Base-by-base conservation (phyloP, 64 coral and sea anemone genomes). In the Actinia equina region DNA sequence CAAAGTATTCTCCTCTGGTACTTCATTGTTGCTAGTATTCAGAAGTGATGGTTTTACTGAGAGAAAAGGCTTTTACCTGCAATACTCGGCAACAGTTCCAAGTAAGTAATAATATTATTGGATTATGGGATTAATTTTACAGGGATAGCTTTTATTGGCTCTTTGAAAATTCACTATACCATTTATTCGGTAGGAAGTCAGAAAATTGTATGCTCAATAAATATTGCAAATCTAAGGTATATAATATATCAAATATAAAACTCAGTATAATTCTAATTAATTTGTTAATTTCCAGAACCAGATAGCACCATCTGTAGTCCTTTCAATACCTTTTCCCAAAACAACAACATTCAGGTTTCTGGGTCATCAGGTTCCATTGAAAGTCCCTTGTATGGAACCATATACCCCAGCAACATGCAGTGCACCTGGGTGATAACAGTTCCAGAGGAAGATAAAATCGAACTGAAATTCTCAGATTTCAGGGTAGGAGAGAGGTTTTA, bases 391-490 rank as follows among this genome's bases (percentile, higher is more conserved):
- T 86, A 93, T 44, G 82, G 82, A 37, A 25, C 71, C 11, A 23
- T 44, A 43, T 93, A 93, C 74, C 92, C 92, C 7, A 65, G 30
- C 74, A 93, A 89, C 83, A 93, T 93, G 71, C 30, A 89, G 17
- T 93, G 92, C 71, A 93, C 87, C 10, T 93, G 87, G 77, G 57
- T 79, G 2, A 81, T 94, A 89, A 77, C 84, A 71, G 88, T 86
- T 2, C 84, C 88, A n/a, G 5, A 60, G 16, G 74, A 67, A 15
- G 60, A 60, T 16, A 63, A 90, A 14, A 19, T 93, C 58, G 89
- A 82, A 51, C 55, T 93, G 1, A 82, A 59, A 25, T 89, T 89
- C 14, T 82, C 84, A 67, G 55, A 89, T 55, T 89, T 86, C 58
- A 89, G 30, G 17, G 26, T 93, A 18, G 76, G 79, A 44, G 42